A percentile compares a stretch with the other conserved stretches of the same genome.
phyloP scores from a whole-genome alignment of 1,140 invertebrate species.

The Drosophila quadrilineata region DNA sequence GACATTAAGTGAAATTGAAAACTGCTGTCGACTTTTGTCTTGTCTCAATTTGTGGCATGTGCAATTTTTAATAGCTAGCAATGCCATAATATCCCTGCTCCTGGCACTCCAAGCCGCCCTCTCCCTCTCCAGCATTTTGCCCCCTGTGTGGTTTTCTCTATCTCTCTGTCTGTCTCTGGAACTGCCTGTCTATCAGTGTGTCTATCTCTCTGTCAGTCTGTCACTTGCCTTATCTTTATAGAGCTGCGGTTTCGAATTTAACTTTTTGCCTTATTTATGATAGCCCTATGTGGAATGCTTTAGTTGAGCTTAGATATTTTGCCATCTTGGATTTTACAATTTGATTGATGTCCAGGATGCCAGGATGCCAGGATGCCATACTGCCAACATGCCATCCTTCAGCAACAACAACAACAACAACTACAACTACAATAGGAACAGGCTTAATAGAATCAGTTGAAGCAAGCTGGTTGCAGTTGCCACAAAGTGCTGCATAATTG shows the following conservation, averaged over 20 bases:
- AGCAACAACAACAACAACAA: too few species aligned
- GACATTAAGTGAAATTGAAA: slow-evolving; percentile 78
- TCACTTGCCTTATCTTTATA: slow-evolving; percentile 50
- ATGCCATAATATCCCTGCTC: slow-evolving; percentile 13
- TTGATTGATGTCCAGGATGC: slow-evolving; percentile 40
- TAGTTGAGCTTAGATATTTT: slow-evolving; percentile 12
- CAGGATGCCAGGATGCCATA: not conserved
- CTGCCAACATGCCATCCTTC: too few species aligned
- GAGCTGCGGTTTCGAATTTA: slow-evolving; percentile 24
- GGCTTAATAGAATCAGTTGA: too few species aligned
- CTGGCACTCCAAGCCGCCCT: too few species aligned
- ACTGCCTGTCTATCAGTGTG: not conserved
- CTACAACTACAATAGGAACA: too few species aligned
- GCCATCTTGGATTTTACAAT: slow-evolving; percentile 9
- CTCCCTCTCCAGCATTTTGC: too few species aligned
- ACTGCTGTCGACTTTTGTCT: slow-evolving; percentile 52
- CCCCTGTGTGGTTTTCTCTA: slow-evolving; percentile 5
- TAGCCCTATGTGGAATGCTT: slow-evolving; percentile 6
- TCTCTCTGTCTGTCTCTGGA: not conserved
- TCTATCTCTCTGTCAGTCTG: not conserved
- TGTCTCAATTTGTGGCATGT: slow-evolving; percentile 72
- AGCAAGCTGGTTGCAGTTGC: not conserved
- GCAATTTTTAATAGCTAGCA: slow-evolving; percentile 68
- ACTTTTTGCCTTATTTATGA: not conserved
- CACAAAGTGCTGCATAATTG: slow-evolving; percentile 43